Conservation (phyloP, 64 coral and sea anemone genomes). For the Orbicella faveolata region DNA sequence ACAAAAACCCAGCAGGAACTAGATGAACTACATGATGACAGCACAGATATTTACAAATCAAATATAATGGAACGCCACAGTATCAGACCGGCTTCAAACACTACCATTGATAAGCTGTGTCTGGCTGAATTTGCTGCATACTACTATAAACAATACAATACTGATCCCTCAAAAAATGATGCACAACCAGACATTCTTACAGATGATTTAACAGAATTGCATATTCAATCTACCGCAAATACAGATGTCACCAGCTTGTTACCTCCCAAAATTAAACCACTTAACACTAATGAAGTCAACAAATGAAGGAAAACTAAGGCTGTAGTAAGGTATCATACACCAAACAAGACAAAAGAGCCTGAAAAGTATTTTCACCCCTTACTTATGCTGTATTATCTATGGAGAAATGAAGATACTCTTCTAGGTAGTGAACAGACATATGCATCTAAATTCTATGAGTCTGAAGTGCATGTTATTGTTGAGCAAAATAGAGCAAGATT, state of each 20-base stretch:
- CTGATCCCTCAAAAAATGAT: background rate
- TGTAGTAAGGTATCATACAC: slow-evolving; percentile 39
- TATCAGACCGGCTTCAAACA: background rate
- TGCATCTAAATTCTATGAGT: slow-evolving; percentile 41
- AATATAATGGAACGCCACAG: slow-evolving; percentile 39
- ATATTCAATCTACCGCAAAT: background rate
- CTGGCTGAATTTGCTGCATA: slow-evolving; percentile 2
- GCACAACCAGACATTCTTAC: slow-evolving; percentile 25
- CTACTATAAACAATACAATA: slow-evolving; percentile 34
- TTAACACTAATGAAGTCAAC: slow-evolving; percentile 19
- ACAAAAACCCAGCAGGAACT: slow-evolving; percentile 30
- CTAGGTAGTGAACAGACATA: slow-evolving; percentile 32
- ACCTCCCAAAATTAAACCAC: background rate
- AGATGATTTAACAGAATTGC: slow-evolving; percentile 7
- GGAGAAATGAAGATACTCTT: slow-evolving; percentile 24
- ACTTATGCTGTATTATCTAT: slow-evolving; percentile 34
- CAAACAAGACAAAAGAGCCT: slow-evolving; percentile 22
- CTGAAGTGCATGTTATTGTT: slow-evolving; percentile 8
- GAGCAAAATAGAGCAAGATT: slow-evolving; percentile 27
- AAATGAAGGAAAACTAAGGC: slow-evolving; percentile 25
- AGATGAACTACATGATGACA: slow-evolving; percentile 35
- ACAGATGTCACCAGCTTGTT: background rate
- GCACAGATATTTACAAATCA: slow-evolving; percentile 28
- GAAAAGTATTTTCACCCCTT: slow-evolving; percentile 32
- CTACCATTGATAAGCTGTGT: background rate